These are phyloP conservation scores for Siphamia tubifer DNA, from an alignment of 2,113 vertebrate genomes.

Conservation along the genomic window DNA sequence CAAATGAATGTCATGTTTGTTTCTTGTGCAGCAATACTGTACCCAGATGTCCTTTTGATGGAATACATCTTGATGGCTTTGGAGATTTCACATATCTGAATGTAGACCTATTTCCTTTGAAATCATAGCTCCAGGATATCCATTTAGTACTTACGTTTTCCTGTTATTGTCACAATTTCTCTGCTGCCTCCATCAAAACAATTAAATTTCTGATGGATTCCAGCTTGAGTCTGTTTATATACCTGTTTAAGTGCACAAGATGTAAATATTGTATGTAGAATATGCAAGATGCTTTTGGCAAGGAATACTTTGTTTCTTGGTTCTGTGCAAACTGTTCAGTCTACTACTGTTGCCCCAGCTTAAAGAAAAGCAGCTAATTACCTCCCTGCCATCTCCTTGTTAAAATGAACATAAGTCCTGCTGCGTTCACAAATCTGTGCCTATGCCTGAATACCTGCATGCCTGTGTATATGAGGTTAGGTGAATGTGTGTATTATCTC, in stretches of 20 bases:
- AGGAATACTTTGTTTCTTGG: neutral
- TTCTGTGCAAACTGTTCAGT: neutral
- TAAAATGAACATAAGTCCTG: slow-evolving; percentile 26
- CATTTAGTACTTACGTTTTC: too few species aligned
- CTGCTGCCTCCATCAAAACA: slow-evolving; percentile 1
- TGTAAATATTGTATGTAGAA: neutral
- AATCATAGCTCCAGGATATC: too few species aligned
- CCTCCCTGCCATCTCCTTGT: slow-evolving; percentile 42
- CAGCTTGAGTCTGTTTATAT: neutral
- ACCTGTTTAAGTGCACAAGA: neutral
- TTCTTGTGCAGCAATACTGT: neutral
- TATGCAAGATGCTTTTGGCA: neutral
- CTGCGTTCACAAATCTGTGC: slow-evolving; percentile 32
- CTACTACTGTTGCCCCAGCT: neutral
- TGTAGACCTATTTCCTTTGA: neutral
- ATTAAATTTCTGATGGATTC: slow-evolving; percentile 1
- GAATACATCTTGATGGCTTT: too few species aligned
- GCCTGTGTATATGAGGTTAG: slow-evolving; percentile 43
- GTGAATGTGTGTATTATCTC: slow-evolving; percentile 53
- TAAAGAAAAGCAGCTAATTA: slow-evolving; percentile 23
- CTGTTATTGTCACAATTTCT: neutral
- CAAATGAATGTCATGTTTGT: neutral
- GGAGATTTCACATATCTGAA: too few species aligned
- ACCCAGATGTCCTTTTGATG: neutral
- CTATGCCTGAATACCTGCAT: slow-evolving; percentile 35